Base-by-base conservation (phyloP, 2,797 vertebrate species). In the Oophaga sylvatica region DNA sequence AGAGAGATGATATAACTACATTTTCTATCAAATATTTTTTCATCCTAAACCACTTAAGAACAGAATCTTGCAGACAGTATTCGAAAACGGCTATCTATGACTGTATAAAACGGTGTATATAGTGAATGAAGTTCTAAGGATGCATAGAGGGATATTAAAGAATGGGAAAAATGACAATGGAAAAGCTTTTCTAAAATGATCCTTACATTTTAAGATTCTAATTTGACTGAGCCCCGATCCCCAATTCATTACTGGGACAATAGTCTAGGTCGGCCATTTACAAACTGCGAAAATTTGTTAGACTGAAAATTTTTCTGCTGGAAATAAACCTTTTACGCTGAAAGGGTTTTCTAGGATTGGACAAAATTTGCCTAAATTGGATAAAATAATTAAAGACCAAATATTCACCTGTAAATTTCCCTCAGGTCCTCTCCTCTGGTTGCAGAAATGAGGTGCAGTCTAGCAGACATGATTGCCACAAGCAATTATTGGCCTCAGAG, bases 21-120 rank as follows among this genome's bases (percentile, higher is more conserved):
- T 76, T 62, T 84, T 84, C 57, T 26, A 16, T 65, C n/a, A 76
- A 73, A 35, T 60, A 83, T 73, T 57, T 71, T 71, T 48, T 59
- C 11, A 82, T 82, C 65, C 48, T 20, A 20, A 82, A 82, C 22
- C 65, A 63, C 60, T 41, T 63, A 35, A 60, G 29, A 60, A 45
- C 10, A 45, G 35, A 63, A 62, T 80, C 26, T 26, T 26, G 22
- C 26, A 79, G 35, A 17, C 56, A 20, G 26, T 80, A 80, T 80
- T 80, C 56, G 60, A 62, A 80, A 63, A 5, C 22, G 35, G 17
- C 29, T 76, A 45, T 56, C 53, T 29, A 59, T 31, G 26, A 19
- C 53, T 56, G 56, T 31, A 57, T 57, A 59, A 79, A 59, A 79
- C 1, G 9, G 13, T 16, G 48, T 57, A 57, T 26, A 29, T 4